Percentiles rank a stretch among this genome's conserved stretches.
Conservation (phyloP, 2,113 vertebrate species). For the Pachyramphus minor region DNA sequence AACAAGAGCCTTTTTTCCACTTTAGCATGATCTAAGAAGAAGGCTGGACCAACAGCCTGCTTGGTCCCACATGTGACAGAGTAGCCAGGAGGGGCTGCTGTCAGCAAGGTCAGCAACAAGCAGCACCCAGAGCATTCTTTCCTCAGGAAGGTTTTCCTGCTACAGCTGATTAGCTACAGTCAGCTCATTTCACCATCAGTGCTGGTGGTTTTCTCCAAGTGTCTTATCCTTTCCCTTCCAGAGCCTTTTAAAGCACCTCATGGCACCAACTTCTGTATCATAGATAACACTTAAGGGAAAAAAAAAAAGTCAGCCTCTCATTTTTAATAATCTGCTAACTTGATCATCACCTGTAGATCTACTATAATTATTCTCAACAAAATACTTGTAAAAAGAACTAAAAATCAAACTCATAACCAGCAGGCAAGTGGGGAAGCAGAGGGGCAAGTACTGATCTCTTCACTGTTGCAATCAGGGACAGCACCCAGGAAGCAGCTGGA, state of each 20-base stretch:
- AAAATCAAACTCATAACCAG: neutral
- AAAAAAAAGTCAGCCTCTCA: neutral
- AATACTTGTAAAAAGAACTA: neutral
- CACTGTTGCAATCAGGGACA: neutral
- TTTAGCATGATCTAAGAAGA: neutral
- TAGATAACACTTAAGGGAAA: neutral
- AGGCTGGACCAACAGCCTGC: neutral
- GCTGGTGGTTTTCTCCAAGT: neutral
- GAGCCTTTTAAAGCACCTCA: neutral
- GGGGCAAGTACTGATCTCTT: neutral
- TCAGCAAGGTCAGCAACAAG: neutral
- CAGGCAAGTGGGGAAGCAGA: neutral
- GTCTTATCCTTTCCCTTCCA: neutral
- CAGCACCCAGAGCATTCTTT: neutral
- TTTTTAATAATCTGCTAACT: neutral
- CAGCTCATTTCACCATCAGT: neutral
- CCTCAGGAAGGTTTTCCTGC: neutral
- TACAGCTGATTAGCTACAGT: neutral
- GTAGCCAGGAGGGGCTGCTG: neutral
- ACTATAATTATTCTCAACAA: neutral
- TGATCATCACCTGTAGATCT: neutral
- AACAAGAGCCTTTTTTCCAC: neutral
- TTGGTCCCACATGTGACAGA: no score
- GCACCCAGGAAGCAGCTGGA: rapidly evolving
- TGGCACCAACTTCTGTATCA: neutral